phyloP scores from a whole-genome alignment of 2,888 invertebrate species.

The Chloromyia formosa region DNA sequence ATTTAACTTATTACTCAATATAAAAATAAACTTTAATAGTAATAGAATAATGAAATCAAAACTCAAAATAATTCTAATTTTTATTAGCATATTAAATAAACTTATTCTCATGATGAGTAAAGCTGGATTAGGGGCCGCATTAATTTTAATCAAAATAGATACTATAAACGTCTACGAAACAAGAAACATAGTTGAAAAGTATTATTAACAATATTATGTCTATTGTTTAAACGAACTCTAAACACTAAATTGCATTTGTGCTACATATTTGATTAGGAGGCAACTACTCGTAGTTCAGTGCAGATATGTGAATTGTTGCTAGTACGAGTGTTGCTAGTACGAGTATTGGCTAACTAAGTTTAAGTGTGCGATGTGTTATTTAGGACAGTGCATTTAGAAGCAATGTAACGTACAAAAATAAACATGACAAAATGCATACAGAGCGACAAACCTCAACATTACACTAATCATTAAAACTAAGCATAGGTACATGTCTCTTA shows the following conservation, averaged over 20 bases:
- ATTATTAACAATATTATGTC: slow-evolving; percentile 11
- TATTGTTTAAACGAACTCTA: neutral
- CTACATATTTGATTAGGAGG: too few relatives aligned
- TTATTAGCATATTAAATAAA: too few relatives aligned
- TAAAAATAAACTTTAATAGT: slow-evolving; percentile 7
- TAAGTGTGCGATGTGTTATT: too few relatives aligned
- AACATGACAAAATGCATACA: neutral
- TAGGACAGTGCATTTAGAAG: too few relatives aligned
- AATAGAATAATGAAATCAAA: slow-evolving; percentile 2
- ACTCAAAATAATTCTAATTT: too few relatives aligned
- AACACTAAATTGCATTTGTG: neutral
- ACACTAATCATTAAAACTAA: neutral
- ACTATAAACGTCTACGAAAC: neutral
- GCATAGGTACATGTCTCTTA: neutral
- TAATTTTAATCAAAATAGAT: slow-evolving; percentile 34
- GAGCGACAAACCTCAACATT: neutral
- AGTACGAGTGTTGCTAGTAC: too few relatives aligned
- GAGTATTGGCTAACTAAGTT: too few relatives aligned
- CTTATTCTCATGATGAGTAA: slow-evolving; percentile 9
- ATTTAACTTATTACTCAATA: neutral
- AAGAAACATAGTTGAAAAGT: neutral
- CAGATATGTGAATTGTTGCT: too few relatives aligned
- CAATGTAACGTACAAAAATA: too few relatives aligned
- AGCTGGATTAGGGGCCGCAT: slow-evolving; percentile 50
- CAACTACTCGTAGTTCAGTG: too few relatives aligned